Evolutionary conservation across 2,888 invertebrate species (phyloP), one percentile per base, ranked within the genome.

Genomic region (Meliscaeva auricollis): DNA sequence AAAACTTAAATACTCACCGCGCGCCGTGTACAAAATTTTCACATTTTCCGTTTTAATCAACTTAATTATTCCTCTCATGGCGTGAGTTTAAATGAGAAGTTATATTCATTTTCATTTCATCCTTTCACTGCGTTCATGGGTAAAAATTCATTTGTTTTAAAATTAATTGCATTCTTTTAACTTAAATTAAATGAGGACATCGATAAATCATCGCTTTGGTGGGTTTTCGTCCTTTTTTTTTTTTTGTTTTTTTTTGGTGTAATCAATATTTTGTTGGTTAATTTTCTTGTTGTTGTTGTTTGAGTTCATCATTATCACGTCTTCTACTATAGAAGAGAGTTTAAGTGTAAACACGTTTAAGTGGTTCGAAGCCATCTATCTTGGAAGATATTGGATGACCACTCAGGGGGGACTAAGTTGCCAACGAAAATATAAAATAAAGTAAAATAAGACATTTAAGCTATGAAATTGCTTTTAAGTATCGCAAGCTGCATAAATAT

Each of bases 271-370:
- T 72, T 58, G 1, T 5, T 11, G 8, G 66, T 35, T 38, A 11
- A 38, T 38, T 56, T 11, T 35, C 17, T 56, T n/a, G n/a, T n/a
- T n/a, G n/a, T 60, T 8, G 3, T 26, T 52, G n/a, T 30, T 30
- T 30, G 38, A 66, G 46, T 76, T 54, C 77, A 82, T 77, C 72
- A 82, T 64, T 77, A 82, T 82, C 82, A 77, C 78, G 68, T 73
- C 7, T 11, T 26, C 4, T 26, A 26, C 4, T n/a, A n/a, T n/a
- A n/a, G n/a, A n/a, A n/a, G 4, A 26, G 26, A 54, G 64, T 60
- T 60, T 41, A 30, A 44, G 38, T 48, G 60, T 52, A 73, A 68
- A 38, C 68, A 30, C 38, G 38, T 38, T 54, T 68, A 79, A 82
- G 82, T 78, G 78, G 38, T 35, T 15, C 52, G 60, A 60, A 64